Conservation (phyloP, 1,140 invertebrate genomes). For the Micrasema longulum region DNA sequence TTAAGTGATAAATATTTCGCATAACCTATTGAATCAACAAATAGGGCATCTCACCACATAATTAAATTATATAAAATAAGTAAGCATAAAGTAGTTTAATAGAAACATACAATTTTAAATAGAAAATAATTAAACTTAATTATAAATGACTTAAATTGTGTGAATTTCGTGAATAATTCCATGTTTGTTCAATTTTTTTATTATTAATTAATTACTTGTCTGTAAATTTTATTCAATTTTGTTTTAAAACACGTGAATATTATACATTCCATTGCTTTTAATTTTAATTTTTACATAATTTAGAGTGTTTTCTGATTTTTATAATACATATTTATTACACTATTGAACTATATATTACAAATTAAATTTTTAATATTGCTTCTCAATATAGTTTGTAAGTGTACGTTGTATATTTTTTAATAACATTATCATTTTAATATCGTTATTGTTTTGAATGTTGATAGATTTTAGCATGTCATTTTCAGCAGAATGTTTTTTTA, state of each 20-base stretch:
- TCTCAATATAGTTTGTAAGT: not conserved
- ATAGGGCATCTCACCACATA: slow-evolving; percentile 42
- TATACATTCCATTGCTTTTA: not conserved
- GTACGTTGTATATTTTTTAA: not conserved
- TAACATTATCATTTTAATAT: not conserved
- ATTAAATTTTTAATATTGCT: not conserved
- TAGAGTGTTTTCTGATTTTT: slow-evolving; percentile 11
- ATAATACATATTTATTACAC: not conserved
- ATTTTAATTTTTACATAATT: not conserved
- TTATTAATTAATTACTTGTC: not conserved
- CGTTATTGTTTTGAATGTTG: slow-evolving; percentile 11
- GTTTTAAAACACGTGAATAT: not conserved
- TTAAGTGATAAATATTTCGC: slow-evolving; percentile 28
- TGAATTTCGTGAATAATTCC: slow-evolving; percentile 25
- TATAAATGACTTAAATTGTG: slow-evolving; percentile 18
- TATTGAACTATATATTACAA: not conserved
- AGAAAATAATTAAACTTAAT: slow-evolving; percentile 33
- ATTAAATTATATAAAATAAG: slow-evolving; percentile 19
- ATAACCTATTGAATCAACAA: slow-evolving; percentile 36
- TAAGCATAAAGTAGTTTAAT: slow-evolving; percentile 45
- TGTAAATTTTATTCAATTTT: slow-evolving; percentile 2
- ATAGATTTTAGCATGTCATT: slow-evolving; percentile 19
- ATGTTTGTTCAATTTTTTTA: slow-evolving; percentile 13
- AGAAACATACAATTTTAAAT: slow-evolving; percentile 43
- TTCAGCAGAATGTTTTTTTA: slow-evolving; percentile 7